Evolutionary conservation across 1,140 invertebrate genomes (phyloP).

Genomic region (Nautilus pompilius): DNA sequence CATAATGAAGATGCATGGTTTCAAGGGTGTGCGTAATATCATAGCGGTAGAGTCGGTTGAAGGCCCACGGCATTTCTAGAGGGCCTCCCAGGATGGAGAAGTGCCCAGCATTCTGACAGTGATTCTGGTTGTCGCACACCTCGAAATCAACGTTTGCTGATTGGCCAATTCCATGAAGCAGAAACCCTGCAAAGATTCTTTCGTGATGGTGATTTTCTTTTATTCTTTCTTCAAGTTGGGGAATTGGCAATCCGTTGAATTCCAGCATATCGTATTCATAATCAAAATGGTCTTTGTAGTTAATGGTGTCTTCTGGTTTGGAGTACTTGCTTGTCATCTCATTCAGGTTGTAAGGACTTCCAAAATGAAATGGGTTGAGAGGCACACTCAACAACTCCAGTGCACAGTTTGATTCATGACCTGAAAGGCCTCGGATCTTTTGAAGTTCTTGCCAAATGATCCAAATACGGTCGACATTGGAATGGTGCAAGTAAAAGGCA

Average conservation of each 20-base stretch:
- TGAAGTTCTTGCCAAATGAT: slow-evolving; percentile 25
- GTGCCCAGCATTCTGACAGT: slow-evolving; percentile 13
- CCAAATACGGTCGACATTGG: slow-evolving; percentile 20
- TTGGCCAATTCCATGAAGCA: slow-evolving; percentile 1
- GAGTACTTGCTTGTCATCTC: slow-evolving; percentile 14
- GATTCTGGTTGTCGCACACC: background rate
- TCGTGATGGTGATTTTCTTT: background rate
- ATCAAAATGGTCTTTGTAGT: slow-evolving; percentile 18
- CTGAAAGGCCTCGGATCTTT: slow-evolving; percentile 15
- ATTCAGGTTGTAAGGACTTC: slow-evolving; percentile 24
- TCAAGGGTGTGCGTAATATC: slow-evolving; percentile 20
- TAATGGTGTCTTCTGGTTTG: slow-evolving; percentile 13
- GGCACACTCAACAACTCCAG: slow-evolving; percentile 18
- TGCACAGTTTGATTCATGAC: slow-evolving; percentile 20
- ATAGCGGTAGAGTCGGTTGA: slow-evolving; percentile 19
- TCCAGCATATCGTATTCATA: slow-evolving; percentile 1
- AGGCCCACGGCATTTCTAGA: slow-evolving; percentile 19
- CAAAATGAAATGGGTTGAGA: slow-evolving; percentile 26
- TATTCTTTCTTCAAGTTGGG: background rate
- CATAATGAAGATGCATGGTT: slow-evolving; percentile 6
- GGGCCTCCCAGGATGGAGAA: slow-evolving; percentile 23
- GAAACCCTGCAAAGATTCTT: background rate
- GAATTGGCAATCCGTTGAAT: background rate
- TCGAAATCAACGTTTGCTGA: background rate
- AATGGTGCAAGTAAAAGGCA: slow-evolving; percentile 20